phyloP scores from a whole-genome alignment of 2,113 vertebrate genomes.

The Eonycteris spelaea region DNA sequence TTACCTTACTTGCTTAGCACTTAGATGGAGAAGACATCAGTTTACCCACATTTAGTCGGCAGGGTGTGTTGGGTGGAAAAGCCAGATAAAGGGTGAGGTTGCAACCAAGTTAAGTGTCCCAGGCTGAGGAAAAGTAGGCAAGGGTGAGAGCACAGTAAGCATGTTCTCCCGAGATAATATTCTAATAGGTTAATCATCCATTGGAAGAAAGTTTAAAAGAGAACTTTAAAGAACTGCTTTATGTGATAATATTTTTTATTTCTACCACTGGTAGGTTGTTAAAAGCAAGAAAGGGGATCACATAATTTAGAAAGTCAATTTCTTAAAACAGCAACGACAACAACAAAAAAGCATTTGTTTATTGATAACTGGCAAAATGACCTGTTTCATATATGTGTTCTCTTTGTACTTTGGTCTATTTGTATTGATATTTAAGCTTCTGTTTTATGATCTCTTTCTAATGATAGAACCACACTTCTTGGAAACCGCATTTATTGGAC shows the following conservation, averaged over 20 bases:
- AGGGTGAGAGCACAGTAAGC: not conserved
- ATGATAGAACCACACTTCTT: not conserved
- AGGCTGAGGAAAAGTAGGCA: rapidly evolving
- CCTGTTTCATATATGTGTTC: conserved; percentile 51
- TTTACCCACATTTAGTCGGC: not conserved
- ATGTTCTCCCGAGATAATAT: not conserved
- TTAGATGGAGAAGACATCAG: not conserved
- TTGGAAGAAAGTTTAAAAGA: not conserved
- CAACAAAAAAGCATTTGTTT: not conserved
- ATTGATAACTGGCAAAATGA: not conserved
- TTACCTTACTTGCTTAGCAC: not conserved
- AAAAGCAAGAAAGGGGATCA: not conserved
- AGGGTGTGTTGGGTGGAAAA: not conserved
- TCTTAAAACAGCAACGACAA: not conserved
- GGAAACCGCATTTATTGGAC: not conserved
- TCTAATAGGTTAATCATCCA: not conserved
- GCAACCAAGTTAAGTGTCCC: too few relatives aligned
- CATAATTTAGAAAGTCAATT: not conserved
- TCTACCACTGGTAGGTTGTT: not conserved
- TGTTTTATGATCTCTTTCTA: conserved; percentile 68
- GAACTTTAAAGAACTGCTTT: not conserved
- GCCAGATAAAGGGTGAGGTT: not conserved
- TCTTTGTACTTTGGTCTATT: conserved; percentile 80
- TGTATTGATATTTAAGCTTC: conserved; percentile 64
- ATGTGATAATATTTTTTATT: not conserved